phyloP scores from a whole-genome alignment of 2,888 invertebrate genomes.

The Mystacides longicornis region DNA sequence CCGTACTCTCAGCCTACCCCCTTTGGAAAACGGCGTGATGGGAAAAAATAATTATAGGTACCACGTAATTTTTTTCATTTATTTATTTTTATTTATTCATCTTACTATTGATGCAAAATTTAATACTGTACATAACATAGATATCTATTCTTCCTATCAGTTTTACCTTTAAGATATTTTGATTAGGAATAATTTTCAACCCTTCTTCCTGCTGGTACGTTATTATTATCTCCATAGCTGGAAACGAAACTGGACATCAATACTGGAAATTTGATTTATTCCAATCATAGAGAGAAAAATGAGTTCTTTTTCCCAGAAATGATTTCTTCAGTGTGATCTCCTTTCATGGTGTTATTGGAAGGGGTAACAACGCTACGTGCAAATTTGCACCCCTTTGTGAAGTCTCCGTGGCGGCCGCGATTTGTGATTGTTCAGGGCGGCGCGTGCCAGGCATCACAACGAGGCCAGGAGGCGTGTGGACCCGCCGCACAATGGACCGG shows the following conservation, averaged over 20 bases:
- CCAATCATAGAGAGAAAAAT: slow-evolving; percentile 1
- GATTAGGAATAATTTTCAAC: too few species aligned
- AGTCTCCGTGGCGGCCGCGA: slow-evolving; percentile 26
- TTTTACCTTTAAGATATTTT: too few species aligned
- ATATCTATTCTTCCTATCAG: not conserved
- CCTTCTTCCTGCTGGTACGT: not conserved
- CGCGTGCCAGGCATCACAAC: slow-evolving; percentile 22
- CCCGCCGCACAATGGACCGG: too few species aligned
- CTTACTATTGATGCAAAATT: too few species aligned
- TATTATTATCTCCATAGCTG: slow-evolving; percentile 6
- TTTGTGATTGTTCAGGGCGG: slow-evolving; percentile 26
- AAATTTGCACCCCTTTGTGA: slow-evolving; percentile 27
- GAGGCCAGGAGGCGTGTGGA: not conserved
- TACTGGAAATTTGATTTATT: not conserved
- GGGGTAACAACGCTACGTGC: slow-evolving; percentile 27
- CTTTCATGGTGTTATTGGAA: slow-evolving; percentile 10
- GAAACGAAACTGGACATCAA: slow-evolving; percentile 7
- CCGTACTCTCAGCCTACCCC: too few species aligned
- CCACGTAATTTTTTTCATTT: too few species aligned
- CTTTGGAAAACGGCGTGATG: too few species aligned
- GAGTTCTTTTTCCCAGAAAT: not conserved
- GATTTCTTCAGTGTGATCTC: slow-evolving; percentile 1
- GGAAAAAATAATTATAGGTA: too few species aligned
- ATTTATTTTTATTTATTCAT: too few species aligned
- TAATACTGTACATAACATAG: not conserved